These are phyloP conservation scores for Fopius arisanus DNA, from an alignment of 1,140 invertebrate species.

Conservation along the genomic window DNA sequence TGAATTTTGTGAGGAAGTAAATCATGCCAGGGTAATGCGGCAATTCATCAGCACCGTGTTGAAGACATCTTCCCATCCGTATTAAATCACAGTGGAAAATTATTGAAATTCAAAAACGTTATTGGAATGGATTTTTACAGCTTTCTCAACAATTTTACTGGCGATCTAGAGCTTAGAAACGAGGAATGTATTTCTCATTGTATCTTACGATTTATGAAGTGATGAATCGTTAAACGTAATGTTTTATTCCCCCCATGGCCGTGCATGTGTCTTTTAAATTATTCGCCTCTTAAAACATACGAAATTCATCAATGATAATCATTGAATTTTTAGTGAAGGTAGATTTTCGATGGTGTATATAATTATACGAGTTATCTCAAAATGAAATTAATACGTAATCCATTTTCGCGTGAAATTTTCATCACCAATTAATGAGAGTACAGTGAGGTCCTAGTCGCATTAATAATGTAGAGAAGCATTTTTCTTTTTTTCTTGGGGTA, in stretches of 20 bases:
- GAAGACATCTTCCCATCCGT: no score
- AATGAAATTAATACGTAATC: not conserved
- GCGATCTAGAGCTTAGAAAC: not conserved
- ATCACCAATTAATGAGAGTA: conserved; percentile 13
- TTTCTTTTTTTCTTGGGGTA: not conserved
- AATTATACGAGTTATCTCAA: conserved; percentile 5
- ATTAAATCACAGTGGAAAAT: not conserved
- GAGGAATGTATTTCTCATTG: not conserved
- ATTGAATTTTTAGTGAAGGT: conserved; percentile 13
- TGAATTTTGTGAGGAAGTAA: conserved; percentile 55
- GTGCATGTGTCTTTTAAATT: conserved; percentile 19
- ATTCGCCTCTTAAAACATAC: not conserved
- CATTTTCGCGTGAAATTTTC: conserved; percentile 7
- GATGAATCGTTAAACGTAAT: not conserved
- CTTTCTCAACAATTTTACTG: conserved; percentile 35
- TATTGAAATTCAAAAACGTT: not conserved
- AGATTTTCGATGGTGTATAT: conserved; percentile 28
- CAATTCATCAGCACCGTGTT: no score
- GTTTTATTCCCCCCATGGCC: conserved; percentile 2
- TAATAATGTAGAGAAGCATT: not conserved
- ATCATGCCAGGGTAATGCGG: conserved; percentile 19
- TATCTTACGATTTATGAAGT: not conserved
- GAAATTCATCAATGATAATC: conserved; percentile 6
- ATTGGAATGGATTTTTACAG: conserved; percentile 43
- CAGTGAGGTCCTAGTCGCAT: conserved; percentile 25